Evolutionary conservation across 2,797 vertebrate species (phyloP).

Genomic region (Sarcoramphus papa): DNA sequence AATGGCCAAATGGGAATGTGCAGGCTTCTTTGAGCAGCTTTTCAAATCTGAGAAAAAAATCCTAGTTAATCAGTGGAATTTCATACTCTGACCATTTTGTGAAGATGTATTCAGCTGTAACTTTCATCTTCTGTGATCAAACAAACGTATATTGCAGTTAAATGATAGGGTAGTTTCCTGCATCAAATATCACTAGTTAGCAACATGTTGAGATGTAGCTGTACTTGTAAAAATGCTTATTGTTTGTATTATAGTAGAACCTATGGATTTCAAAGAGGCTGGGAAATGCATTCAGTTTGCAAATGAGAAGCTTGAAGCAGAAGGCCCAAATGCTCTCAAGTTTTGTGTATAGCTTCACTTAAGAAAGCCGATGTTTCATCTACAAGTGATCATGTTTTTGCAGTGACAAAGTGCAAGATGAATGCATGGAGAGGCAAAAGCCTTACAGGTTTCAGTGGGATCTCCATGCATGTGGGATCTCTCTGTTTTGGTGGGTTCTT

Average conservation of each 20-base stretch:
- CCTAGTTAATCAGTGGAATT: not conserved
- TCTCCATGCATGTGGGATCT: not conserved
- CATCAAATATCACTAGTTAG: no score
- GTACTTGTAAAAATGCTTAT: not conserved
- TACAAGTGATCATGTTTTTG: not conserved
- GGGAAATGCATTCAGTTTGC: not conserved
- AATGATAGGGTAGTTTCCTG: not conserved
- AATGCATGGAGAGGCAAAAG: not conserved
- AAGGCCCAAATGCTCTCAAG: not conserved
- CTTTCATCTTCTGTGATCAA: not conserved
- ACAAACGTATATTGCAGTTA: not conserved
- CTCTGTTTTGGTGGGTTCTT: not conserved
- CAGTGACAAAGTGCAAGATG: not conserved
- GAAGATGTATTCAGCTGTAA: not conserved
- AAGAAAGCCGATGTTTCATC: not conserved
- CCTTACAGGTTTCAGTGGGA: not conserved
- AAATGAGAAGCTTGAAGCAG: not conserved
- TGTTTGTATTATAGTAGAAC: not conserved
- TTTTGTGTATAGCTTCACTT: not conserved
- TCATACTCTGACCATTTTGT: not conserved
- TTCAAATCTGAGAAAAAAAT: not conserved
- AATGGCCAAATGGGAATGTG: not conserved
- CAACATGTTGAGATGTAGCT: not conserved
- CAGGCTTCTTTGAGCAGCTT: not conserved
- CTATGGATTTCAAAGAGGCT: not conserved